Conservation (phyloP, 1,140 invertebrate species). For the Cataglyphis hispanica region DNA sequence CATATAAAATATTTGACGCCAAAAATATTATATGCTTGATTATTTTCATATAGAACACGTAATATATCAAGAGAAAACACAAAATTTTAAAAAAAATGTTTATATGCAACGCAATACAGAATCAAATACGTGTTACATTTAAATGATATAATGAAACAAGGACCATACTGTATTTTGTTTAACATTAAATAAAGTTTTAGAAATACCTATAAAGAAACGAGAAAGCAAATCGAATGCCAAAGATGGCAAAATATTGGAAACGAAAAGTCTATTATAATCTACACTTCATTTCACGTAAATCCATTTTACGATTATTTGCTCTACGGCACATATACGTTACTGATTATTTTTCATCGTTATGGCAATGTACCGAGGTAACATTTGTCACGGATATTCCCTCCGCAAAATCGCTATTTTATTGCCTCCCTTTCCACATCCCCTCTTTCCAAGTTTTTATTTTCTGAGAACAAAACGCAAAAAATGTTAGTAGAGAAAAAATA, state of each 20-base stretch:
- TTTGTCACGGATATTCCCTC: background rate
- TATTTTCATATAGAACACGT: background rate
- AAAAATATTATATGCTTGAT: conserved; percentile 14
- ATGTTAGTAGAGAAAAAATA: background rate
- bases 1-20: background rate
- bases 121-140: background rate
- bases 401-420: conserved; percentile 38
- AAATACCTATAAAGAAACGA: background rate
- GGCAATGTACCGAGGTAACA: background rate
- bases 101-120: background rate
- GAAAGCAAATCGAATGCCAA: background rate
- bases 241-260: background rate
- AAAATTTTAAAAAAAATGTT: conserved; percentile 2
- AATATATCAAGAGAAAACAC: background rate
- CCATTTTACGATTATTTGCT: background rate
- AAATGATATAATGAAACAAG: background rate
- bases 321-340: background rate
- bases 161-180: background rate
- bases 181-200: conserved; percentile 25
- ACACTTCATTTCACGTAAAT: conserved; percentile 11
- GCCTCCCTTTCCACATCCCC: background rate
- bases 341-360: conserved; percentile 14
- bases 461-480: conserved; percentile 33
- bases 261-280: background rate
- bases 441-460: background rate